These are phyloP conservation scores for Acrobeloides nanus DNA, from an alignment of 2,888 invertebrate genomes.

Conservation along the genomic window DNA sequence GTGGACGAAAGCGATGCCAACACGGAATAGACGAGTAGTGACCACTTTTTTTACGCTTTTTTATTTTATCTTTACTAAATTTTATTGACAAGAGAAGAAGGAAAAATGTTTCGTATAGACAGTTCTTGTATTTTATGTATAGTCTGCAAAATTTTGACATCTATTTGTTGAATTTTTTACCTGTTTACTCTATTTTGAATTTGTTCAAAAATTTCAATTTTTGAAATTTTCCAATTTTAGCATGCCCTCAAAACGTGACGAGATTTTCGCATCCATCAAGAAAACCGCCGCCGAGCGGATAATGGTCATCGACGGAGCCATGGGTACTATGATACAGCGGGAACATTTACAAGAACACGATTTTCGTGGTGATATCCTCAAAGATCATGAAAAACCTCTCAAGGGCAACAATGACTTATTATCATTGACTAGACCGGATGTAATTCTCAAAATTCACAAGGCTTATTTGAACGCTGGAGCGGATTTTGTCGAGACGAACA, in stretches of 20 bases:
- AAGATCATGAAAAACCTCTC: conserved; percentile 56
- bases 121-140: no score
- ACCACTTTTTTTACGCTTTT: no score
- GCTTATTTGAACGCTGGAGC: conserved; percentile 60
- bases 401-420: conserved; percentile 63
- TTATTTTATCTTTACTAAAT: no score
- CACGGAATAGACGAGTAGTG: no score
- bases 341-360: conserved; percentile 59
- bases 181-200: no score
- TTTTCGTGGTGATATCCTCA: conserved; percentile 57
- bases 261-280: conserved; percentile 6
- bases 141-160: no score
- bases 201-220: no score
- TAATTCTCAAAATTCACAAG: conserved; percentile 56
- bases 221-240: no score
- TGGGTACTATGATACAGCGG: conserved; percentile 63
- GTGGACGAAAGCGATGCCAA: no score
- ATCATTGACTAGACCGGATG: conserved; percentile 59
- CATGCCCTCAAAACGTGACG: conserved; percentile 3
- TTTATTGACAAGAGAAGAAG: no score
- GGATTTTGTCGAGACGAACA: conserved; percentile 62
- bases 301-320: conserved; percentile 56
- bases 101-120: no score
- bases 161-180: no score
- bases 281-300: conserved; percentile 24